phyloP scores from a whole-genome alignment of 2,888 invertebrate species.

The Cataglyphis livida region DNA sequence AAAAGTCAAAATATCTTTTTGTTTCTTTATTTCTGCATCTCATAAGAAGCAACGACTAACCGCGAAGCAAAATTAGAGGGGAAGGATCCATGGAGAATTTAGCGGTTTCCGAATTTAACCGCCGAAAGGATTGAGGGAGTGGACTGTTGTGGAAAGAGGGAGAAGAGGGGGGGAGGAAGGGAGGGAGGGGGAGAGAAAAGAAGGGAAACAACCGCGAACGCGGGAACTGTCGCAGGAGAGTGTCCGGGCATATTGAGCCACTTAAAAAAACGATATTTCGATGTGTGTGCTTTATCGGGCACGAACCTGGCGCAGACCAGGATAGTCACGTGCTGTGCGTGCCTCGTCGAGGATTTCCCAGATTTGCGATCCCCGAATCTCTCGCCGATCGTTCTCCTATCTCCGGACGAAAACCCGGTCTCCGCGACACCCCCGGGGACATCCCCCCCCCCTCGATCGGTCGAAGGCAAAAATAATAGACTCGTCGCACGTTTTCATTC shows the following conservation, averaged over 20 bases:
- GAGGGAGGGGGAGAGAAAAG: not conserved
- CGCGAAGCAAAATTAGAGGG: not conserved
- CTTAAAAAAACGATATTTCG: slow-evolving; percentile 81
- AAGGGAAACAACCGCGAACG: not conserved
- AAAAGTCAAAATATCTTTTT: not conserved
- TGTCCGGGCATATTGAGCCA: slow-evolving; percentile 65
- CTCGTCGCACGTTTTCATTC: slow-evolving; percentile 70
- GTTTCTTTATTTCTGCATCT: not conserved
- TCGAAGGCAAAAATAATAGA: slow-evolving; percentile 79
- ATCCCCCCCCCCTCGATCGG: slow-evolving; percentile 70
- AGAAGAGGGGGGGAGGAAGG: no score
- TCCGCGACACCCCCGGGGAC: slow-evolving; percentile 29
- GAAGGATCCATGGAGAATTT: not conserved
- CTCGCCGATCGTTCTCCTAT: slow-evolving; percentile 68
- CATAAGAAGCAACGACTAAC: not conserved
- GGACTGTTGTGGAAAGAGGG: not conserved
- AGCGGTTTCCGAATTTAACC: not conserved
- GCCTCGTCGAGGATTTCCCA: slow-evolving; percentile 83
- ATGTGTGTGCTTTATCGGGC: slow-evolving; percentile 79
- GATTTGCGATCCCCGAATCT: slow-evolving; percentile 73
- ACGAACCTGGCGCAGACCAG: slow-evolving; percentile 77
- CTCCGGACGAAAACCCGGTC: slow-evolving; percentile 55
- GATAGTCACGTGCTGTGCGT: slow-evolving; percentile 83
- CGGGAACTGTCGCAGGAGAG: not conserved
- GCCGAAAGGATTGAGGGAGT: slow-evolving; percentile 8